Conservation (phyloP, 2,797 vertebrate genomes). For the Loriculus beryllinus region DNA sequence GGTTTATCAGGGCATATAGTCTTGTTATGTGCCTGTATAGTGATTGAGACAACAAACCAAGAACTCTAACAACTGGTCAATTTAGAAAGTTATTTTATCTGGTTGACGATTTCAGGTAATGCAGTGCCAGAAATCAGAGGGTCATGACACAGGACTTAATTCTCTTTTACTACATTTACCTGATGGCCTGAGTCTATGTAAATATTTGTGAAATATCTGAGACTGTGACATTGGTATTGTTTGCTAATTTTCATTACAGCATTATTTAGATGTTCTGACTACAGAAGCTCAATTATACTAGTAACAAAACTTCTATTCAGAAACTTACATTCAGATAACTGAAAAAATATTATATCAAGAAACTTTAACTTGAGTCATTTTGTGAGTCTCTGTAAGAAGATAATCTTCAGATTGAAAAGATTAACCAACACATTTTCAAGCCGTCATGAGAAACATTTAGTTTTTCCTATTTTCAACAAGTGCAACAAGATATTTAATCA, state of each 20-base stretch:
- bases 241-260: background rate
- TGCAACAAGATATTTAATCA: background rate
- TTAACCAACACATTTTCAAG: background rate
- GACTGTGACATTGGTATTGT: background rate
- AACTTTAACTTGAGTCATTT: background rate
- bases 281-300: background rate
- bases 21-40: background rate
- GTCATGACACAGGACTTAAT: background rate
- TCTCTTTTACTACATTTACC: background rate
- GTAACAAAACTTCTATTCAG: background rate
- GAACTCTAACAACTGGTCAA: background rate
- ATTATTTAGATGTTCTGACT: background rate
- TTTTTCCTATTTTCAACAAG: background rate
- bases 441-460: background rate
- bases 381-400: background rate
- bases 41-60: background rate
- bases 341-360: background rate
- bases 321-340: background rate
- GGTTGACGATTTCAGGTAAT: background rate
- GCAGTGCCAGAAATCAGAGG: background rate
- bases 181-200: background rate
- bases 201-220: background rate
- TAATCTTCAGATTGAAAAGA: background rate
- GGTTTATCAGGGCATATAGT: background rate
- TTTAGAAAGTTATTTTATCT: background rate